These are phyloP conservation scores for Amphiprion ocellaris DNA, from an alignment of 2,113 vertebrate genomes.

Conservation along the genomic window DNA sequence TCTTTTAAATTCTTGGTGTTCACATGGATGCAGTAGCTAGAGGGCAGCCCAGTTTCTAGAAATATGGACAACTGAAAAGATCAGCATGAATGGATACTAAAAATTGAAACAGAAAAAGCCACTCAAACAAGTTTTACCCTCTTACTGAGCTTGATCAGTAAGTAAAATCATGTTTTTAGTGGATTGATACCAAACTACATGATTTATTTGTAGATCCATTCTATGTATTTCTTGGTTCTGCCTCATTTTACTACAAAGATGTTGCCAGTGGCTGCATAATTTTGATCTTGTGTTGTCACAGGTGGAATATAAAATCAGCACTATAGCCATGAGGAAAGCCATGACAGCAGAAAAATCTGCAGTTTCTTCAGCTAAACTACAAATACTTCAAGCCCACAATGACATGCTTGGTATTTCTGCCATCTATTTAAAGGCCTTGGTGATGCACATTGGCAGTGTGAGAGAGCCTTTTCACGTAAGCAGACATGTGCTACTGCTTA, in stretches of 20 bases:
- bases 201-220: slow-evolving; percentile 1
- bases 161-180: too few relatives aligned
- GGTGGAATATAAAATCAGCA: not conserved
- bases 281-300: not conserved
- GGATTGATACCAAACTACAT: not conserved
- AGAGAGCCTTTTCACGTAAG: slow-evolving; percentile 13
- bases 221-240: not conserved
- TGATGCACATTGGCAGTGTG: slow-evolving; percentile 5
- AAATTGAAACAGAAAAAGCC: too few relatives aligned
- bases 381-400: slow-evolving; percentile 12
- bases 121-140: too few relatives aligned
- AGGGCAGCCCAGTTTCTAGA: too few relatives aligned
- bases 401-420: not conserved
- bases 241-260: too few relatives aligned
- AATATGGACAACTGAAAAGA: too few relatives aligned
- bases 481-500: not conserved
- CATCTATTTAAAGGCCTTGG: slow-evolving; percentile 22
- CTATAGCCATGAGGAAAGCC: not conserved
- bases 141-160: too few relatives aligned
- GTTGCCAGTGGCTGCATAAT: not conserved
- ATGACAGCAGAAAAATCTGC: not conserved
- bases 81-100: too few relatives aligned
- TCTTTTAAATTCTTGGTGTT: too few relatives aligned
- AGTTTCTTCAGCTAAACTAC: slow-evolving; percentile 3
- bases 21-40: too few relatives aligned